phyloP scores from a whole-genome alignment of 1,140 invertebrate genomes.

The Pantala flavescens region DNA sequence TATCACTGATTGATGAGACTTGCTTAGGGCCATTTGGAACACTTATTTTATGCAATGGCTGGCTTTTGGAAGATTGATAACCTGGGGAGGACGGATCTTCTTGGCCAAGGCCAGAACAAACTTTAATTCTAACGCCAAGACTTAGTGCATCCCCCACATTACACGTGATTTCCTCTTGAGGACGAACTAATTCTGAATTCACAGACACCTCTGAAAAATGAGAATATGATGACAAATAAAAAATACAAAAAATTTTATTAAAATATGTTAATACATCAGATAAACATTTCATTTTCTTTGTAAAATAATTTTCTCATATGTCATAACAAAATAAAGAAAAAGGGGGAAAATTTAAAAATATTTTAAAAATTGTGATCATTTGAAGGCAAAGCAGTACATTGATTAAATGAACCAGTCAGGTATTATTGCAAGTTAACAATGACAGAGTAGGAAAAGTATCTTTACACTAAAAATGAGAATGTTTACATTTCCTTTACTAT shows the following conservation, averaged over 20 bases:
- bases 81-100: background rate
- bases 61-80: background rate
- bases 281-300: too few species aligned
- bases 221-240: constrained; percentile 14
- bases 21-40: background rate
- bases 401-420: too few species aligned
- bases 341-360: too few species aligned
- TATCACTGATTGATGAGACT: background rate
- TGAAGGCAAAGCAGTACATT: too few species aligned
- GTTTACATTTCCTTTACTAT: too few species aligned
- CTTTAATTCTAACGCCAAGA: constrained; percentile 3
- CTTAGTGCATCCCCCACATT: background rate
- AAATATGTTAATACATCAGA: too few species aligned
- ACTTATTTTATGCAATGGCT: background rate
- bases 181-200: constrained; percentile 52
- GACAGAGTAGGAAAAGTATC: too few species aligned
- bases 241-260: background rate
- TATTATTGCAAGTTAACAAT: too few species aligned
- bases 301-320: too few species aligned
- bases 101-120: background rate
- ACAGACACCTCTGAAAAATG: constrained; percentile 54
- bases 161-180: constrained; percentile 48
- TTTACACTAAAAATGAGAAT: too few species aligned
- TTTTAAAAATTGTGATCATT: too few species aligned
- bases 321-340: too few species aligned